Evolutionary conservation across 2,113 vertebrate genomes (phyloP).

Genomic region (Gallinago jamesoni): DNA sequence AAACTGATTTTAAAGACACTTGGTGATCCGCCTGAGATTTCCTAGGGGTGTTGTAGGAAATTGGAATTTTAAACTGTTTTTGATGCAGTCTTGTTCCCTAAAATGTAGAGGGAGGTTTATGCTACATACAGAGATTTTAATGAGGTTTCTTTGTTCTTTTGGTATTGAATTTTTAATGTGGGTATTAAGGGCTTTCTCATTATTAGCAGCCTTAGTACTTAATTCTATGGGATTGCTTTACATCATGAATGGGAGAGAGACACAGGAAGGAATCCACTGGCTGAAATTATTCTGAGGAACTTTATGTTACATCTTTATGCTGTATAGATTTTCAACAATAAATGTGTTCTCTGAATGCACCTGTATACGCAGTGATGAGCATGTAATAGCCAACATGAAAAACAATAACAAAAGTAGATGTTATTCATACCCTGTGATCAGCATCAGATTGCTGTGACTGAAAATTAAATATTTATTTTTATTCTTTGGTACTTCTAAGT

Average conservation of each 20-base stretch:
- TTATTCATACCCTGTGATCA: not conserved
- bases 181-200: not conserved
- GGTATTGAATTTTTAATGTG: not conserved
- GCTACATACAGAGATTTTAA: not conserved
- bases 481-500: not conserved
- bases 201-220: not conserved
- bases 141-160: not conserved
- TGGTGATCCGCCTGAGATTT: not conserved
- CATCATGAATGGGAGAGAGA: not conserved
- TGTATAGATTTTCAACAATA: not conserved
- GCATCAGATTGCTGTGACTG: not conserved
- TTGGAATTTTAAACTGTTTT: not conserved
- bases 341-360: not conserved
- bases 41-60: not conserved
- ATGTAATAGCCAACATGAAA: not conserved
- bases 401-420: not conserved
- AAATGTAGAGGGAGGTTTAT: not conserved
- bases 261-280: not conserved
- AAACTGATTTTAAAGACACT: not conserved
- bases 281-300: not conserved
- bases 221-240: not conserved
- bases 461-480: not conserved
- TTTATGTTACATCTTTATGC: not conserved
- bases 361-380: not conserved
- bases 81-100: not conserved